Evolutionary conservation across 2,888 invertebrate species (phyloP).

Genomic region (Lithodes maja): DNA sequence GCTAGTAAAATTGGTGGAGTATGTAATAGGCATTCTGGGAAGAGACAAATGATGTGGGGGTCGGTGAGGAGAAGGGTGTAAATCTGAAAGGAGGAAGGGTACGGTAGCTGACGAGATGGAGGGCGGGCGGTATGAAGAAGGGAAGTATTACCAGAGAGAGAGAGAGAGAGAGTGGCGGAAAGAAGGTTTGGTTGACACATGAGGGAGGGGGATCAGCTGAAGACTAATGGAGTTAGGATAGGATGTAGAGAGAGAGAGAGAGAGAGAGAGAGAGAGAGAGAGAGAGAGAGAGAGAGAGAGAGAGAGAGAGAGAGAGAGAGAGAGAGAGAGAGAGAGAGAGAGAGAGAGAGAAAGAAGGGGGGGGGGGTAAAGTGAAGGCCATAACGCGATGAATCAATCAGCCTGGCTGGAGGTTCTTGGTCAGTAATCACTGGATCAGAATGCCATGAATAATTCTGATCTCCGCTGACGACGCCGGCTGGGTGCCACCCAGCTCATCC

Average conservation of each 20-base stretch:
- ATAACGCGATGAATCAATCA: constrained; percentile 60
- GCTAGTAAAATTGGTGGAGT: too few species aligned
- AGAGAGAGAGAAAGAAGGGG: constrained; percentile 6
- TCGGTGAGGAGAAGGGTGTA: not conserved
- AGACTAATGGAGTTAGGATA: not conserved
- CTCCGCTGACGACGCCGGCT: constrained; percentile 49
- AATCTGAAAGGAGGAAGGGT: too few species aligned
- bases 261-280: not conserved
- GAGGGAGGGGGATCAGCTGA: too few species aligned
- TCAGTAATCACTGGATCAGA: constrained; percentile 57
- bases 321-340: not conserved
- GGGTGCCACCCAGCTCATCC: constrained; percentile 42
- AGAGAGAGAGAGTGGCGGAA: not conserved
- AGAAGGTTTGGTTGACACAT: not conserved
- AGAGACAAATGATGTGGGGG: not conserved
- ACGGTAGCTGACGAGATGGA: too few species aligned
- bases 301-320: not conserved
- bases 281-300: not conserved
- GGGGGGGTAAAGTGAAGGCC: constrained; percentile 32
- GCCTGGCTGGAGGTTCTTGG: constrained; percentile 56
- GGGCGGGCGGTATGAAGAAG: too few species aligned
- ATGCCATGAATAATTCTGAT: constrained; percentile 60
- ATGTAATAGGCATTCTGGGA: too few species aligned
- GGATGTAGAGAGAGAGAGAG: not conserved
- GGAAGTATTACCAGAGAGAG: not conserved